Evolutionary conservation across 2,797 vertebrate genomes (phyloP), one percentile per base, ranked within the genome.

Genomic region (Alfaro cultratus): DNA sequence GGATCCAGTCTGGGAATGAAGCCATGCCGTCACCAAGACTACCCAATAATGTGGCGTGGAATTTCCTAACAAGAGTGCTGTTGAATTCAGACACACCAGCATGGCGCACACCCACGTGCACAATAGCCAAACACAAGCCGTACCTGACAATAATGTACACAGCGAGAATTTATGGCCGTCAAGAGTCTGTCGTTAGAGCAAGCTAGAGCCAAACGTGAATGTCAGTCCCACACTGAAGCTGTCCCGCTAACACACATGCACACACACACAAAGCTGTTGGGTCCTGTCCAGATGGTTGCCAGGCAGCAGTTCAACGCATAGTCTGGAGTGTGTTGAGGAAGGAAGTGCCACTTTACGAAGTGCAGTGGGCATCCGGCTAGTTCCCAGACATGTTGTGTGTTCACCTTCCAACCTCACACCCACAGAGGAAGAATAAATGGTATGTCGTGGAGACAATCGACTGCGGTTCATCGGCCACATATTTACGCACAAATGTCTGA

Each of bases 281-380:
- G 92, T 82, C 81, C 76, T 68, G 86, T 95, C 94, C 94, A 94
- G 89, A 87, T 83, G 90, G 94, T 96, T 94, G 91, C 93, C 91
- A 92, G 85, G 93, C 92, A 95, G 93, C 92, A 85, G 91, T 88
- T 92, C 86, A 90, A 93, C 81, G 84, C 91, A 84, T 89, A 86
- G 90, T 91, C 90, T 93, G 93, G 89, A 94, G 94, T 92, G 95
- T 89, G 92, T 88, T 86, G 87, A 94, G 95, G 95, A 95, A 95
- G 93, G 94, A 96, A 95, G 92, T 95, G 89, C 86, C 93, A 93
- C 95, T 95, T 94, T 88, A 88, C 72, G 80, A 88, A 91, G 87
- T 89, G 93, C 92, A 93, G 85, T 91, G 81, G 88, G 88, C 89
- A 91, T 93, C 91, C 86, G 88, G 87, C 86, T 89, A 39, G 74